Conservation (phyloP, 2,113 vertebrate genomes). For the Rousettus leschenaultii region DNA sequence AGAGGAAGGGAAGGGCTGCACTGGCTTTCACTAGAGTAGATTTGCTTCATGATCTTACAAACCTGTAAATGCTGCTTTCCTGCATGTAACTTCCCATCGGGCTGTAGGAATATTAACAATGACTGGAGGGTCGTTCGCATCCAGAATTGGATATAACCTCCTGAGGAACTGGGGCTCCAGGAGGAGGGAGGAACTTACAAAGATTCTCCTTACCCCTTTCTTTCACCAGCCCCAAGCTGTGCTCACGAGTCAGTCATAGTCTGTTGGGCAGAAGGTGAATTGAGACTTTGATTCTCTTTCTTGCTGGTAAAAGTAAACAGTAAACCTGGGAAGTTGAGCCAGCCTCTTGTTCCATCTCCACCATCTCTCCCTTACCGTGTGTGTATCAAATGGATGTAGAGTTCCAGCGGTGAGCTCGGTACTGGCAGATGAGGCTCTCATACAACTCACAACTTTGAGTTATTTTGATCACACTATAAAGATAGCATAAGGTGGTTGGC, state of each 20-base stretch:
- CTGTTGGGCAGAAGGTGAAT: neutral
- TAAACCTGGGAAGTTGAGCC: neutral
- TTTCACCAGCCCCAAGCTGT: neutral
- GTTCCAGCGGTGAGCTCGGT: neutral
- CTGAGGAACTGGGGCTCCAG: neutral
- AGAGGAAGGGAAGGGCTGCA: neutral
- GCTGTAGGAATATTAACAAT: neutral
- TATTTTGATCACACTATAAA: neutral
- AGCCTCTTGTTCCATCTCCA: neutral
- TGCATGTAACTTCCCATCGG: neutral
- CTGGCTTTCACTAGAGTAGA: rapidly evolving
- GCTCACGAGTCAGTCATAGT: neutral
- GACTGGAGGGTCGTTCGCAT: rapidly evolving
- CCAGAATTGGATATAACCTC: neutral
- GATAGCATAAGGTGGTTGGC: neutral
- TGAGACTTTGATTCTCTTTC: neutral
- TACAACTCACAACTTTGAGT: neutral
- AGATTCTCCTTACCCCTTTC: neutral
- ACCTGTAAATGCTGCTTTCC: no score
- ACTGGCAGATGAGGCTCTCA: neutral
- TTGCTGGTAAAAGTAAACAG: neutral
- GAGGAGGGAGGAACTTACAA: rapidly evolving
- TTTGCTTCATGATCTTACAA: neutral
- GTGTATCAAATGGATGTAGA: rapidly evolving
- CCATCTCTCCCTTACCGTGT: neutral